These are phyloP conservation scores for Manduca sexta DNA, from an alignment of 1,140 invertebrate species.

Conservation along the genomic window DNA sequence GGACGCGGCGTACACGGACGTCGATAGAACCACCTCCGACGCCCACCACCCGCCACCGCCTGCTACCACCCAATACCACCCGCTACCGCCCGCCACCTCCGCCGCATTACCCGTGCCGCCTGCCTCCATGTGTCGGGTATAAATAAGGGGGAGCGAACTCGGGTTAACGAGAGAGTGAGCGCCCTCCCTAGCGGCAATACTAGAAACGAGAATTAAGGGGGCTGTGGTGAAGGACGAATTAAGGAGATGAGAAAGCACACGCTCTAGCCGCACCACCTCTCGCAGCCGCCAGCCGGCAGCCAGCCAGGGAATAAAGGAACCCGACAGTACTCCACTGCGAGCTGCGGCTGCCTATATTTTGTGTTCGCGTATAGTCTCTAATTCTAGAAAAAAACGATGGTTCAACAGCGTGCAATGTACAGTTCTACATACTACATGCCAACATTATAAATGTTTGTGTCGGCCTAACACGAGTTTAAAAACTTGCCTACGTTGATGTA, in stretches of 20 bases:
- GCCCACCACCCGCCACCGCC: slow-evolving; percentile 36
- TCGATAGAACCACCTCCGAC: slow-evolving; percentile 48
- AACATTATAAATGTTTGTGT: too few relatives aligned
- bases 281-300: slow-evolving; percentile 25
- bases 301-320: slow-evolving; percentile 41
- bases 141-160: slow-evolving; percentile 66
- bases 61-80: slow-evolving; percentile 41
- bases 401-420: too few relatives aligned
- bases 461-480: too few relatives aligned
- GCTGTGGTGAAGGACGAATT: slow-evolving; percentile 72
- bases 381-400: too few relatives aligned
- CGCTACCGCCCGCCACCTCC: slow-evolving; percentile 42
- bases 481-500: background rate
- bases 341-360: background rate
- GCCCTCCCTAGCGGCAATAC: slow-evolving; percentile 41
- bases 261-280: slow-evolving; percentile 64
- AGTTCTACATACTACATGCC: too few relatives aligned
- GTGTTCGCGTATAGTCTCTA: too few relatives aligned
- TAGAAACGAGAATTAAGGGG: slow-evolving; percentile 57
- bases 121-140: slow-evolving; percentile 48
- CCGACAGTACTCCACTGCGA: background rate
- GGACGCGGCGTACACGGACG: slow-evolving; percentile 47
- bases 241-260: slow-evolving; percentile 72
- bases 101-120: slow-evolving; percentile 29
- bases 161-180: slow-evolving; percentile 67